Evolutionary conservation across 2,797 vertebrate genomes (phyloP).

Genomic region (Labeo calbasu): DNA sequence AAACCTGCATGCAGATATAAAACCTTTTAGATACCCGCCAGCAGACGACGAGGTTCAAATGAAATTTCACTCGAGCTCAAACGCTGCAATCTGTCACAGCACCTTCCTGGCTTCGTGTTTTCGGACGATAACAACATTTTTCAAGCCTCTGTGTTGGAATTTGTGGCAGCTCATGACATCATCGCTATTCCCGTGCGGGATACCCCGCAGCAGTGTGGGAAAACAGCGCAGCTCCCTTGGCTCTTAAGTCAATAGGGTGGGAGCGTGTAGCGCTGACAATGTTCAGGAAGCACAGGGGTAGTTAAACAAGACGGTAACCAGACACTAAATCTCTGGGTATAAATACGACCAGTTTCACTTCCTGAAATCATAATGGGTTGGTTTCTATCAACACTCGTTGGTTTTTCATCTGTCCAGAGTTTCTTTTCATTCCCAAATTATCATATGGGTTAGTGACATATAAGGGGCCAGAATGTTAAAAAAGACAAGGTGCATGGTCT

Average conservation of each 20-base stretch:
- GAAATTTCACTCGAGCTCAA: background rate
- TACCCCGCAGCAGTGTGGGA: conserved; percentile 33
- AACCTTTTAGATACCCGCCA: background rate
- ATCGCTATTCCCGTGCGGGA: conserved; percentile 14
- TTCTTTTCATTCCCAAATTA: background rate
- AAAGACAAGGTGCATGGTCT: background rate
- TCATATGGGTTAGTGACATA: background rate
- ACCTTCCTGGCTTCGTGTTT: conserved; percentile 37
- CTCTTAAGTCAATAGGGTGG: conserved; percentile 2
- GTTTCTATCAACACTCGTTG: background rate
- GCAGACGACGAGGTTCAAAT: background rate
- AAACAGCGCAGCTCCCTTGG: conserved; percentile 10
- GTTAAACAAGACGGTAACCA: conserved; percentile 27
- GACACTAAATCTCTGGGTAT: conserved; percentile 6
- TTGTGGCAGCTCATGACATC: conserved; percentile 44
- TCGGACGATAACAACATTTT: conserved; percentile 33
- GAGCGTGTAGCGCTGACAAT: conserved; percentile 22
- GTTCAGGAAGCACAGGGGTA: conserved; percentile 25
- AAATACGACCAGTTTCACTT: conserved; percentile 19
- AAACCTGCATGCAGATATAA: background rate
- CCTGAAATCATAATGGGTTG: conserved; percentile 4
- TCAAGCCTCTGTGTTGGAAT: conserved; percentile 42
- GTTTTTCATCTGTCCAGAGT: background rate
- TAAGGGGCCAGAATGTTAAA: background rate
- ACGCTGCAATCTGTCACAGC: background rate